Percentiles rank a stretch among this genome's conserved stretches.
Evolutionary conservation across 2,113 vertebrate species (phyloP).

Genomic region (Enhydra lutris): DNA sequence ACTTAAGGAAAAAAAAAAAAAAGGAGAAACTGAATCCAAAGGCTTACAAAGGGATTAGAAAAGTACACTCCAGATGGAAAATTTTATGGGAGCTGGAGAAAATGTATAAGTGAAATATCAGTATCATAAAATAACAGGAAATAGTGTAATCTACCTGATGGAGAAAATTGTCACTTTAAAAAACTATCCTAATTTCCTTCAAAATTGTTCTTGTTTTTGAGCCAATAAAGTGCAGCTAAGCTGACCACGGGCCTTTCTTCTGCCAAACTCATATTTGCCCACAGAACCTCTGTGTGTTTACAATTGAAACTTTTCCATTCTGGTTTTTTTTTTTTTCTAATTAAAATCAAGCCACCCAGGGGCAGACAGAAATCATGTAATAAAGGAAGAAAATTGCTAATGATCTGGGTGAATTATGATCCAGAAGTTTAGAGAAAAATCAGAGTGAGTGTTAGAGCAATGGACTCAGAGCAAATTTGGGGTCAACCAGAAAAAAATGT

Average conservation of each 20-base stretch:
- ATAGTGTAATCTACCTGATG: constrained; percentile 80
- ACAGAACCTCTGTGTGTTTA: constrained; percentile 59
- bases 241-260: constrained; percentile 37
- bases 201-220: constrained; percentile 67
- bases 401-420: constrained; percentile 62
- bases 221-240: constrained; percentile 57
- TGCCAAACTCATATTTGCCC: constrained; percentile 52
- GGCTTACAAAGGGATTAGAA: constrained; percentile 77
- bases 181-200: constrained; percentile 66
- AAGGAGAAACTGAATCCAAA: constrained; percentile 71
- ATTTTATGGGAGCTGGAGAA: constrained; percentile 77
- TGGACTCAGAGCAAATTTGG: constrained; percentile 34
- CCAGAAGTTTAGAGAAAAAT: constrained; percentile 50
- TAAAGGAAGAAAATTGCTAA: constrained; percentile 66
- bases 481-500: constrained; percentile 32
- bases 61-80: constrained; percentile 80
- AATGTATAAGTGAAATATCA: constrained; percentile 77
- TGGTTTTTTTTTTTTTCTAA: constrained; percentile 50
- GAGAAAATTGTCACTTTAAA: constrained; percentile 81
- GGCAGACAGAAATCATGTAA: constrained; percentile 59
- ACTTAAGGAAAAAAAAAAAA: not conserved
- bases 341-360: constrained; percentile 71
- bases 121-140: constrained; percentile 82
- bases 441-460: constrained; percentile 8
- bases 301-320: constrained; percentile 69